phyloP scores from a whole-genome alignment of 2,888 invertebrate species.

The Spodoptera littoralis region DNA sequence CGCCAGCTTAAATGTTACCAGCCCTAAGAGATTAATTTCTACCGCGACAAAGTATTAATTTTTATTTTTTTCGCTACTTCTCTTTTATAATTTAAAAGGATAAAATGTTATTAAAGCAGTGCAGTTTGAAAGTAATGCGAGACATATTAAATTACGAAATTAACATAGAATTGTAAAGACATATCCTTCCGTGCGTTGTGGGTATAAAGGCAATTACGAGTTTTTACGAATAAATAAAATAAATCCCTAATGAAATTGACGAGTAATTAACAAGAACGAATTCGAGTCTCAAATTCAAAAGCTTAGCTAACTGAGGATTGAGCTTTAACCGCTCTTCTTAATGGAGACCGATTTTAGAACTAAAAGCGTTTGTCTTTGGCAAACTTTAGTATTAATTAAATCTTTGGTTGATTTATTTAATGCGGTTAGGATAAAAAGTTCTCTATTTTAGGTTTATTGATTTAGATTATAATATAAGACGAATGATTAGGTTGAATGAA shows the following conservation, averaged over 20 bases:
- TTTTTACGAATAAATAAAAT: too few species aligned
- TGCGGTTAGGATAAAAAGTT: not conserved
- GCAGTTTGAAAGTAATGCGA: slow-evolving; percentile 23
- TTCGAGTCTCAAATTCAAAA: slow-evolving; percentile 11
- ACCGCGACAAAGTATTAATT: slow-evolving; percentile 60
- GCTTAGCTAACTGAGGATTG: slow-evolving; percentile 16
- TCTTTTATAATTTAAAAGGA: slow-evolving; percentile 45
- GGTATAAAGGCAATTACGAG: too few species aligned
- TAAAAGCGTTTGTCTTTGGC: slow-evolving; percentile 32
- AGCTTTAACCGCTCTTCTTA: slow-evolving; percentile 21
- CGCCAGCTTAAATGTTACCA: slow-evolving; percentile 74
- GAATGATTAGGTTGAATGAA: too few species aligned
- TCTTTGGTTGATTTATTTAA: slow-evolving; percentile 25
- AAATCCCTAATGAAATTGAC: slow-evolving; percentile 5
- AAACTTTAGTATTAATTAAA: slow-evolving; percentile 29
- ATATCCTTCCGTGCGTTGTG: too few species aligned
- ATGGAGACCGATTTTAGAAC: slow-evolving; percentile 8
- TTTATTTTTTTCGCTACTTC: slow-evolving; percentile 61
- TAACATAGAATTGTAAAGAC: not conserved
- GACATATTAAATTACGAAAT: slow-evolving; percentile 15
- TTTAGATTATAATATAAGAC: too few species aligned
- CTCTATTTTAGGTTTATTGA: not conserved
- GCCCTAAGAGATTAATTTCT: slow-evolving; percentile 63
- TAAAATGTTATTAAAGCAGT: slow-evolving; percentile 46
- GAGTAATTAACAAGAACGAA: slow-evolving; percentile 23